Base-by-base conservation (phyloP, 2,888 invertebrate genomes). In the Lymantria dispar region DNA sequence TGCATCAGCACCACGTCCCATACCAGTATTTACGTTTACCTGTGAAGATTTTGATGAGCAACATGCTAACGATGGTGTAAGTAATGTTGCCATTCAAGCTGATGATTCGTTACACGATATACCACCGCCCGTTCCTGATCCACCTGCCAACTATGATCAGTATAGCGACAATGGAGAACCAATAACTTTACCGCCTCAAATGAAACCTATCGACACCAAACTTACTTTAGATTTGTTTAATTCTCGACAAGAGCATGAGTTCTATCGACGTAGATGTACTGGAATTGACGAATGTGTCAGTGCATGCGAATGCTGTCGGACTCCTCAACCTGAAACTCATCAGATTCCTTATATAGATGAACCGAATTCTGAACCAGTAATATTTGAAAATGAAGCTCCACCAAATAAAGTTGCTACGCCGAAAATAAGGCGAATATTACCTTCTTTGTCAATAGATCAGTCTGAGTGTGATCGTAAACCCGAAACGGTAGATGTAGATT, bases 311-410 rank as follows among this genome's bases (percentile, higher is more conserved):
- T 91, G 90, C 56, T 91, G 90, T 54, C 88, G 90, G 49, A 83
- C 85, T 31, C 90, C 88, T 38, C 89, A 88, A 52, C 90, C 90
- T 0, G 90, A 91, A 52, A 54, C 80, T 0, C 81, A 80, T 22
- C 83, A 76, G 31, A 92, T 92, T 53, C 91, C 92, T 0, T 92
- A 64, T 67, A 92, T 92, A 45, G 92, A 92, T 67, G 91, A 88
- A 51, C 88, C 90, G 0, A 83, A 80, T 58, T 85, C 72, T 0
- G 91, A 91, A 52, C 92, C 90, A 5, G 58, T 90, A 11, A 91
- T 91, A 72, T 87, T 85, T 55, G 91, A 91, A 72, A 85, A 81
- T 49, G 87, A 87, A 47, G 68, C 72, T 13, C 64, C 75, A 0
- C 69, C 75, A 1, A 70, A 79, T 30, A 80, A 75, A 54, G 79